These are phyloP conservation scores for Frankliniella fusca DNA, from an alignment of 2,888 invertebrate species.

Conservation along the genomic window DNA sequence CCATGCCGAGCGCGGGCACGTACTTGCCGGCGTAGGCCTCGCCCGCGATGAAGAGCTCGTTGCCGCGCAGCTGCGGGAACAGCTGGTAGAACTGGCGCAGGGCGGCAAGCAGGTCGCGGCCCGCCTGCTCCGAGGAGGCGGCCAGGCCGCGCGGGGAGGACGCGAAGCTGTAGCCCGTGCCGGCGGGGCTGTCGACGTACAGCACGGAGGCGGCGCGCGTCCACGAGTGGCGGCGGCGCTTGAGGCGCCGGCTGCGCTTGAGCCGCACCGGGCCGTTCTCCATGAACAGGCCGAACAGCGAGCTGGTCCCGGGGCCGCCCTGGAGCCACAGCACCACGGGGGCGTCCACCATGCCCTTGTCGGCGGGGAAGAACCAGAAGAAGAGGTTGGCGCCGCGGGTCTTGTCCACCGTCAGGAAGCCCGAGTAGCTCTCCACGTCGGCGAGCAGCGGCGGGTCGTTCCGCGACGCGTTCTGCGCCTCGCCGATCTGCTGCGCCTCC, in stretches of 20 bases:
- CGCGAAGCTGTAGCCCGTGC: constrained; percentile 88
- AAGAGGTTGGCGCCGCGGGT: constrained; percentile 51
- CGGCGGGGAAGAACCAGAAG: constrained; percentile 53
- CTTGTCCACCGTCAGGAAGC: constrained; percentile 60
- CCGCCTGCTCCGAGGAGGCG: constrained; percentile 72
- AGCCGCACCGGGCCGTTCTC: constrained; percentile 77
- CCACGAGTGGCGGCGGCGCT: constrained; percentile 72
- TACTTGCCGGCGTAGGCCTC: constrained; percentile 84
- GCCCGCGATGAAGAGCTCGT: constrained; percentile 80
- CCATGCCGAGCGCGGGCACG: constrained; percentile 70
- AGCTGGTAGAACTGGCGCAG: constrained; percentile 75
- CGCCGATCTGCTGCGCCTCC: background rate
- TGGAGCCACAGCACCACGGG: constrained; percentile 78
- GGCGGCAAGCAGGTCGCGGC: constrained; percentile 69
- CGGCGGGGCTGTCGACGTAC: constrained; percentile 90
- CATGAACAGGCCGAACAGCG: constrained; percentile 72
- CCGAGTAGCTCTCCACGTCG: constrained; percentile 55
- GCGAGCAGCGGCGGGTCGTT: constrained; percentile 42
- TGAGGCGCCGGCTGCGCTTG: constrained; percentile 49
- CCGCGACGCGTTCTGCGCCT: constrained; percentile 15
- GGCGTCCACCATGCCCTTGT: constrained; percentile 49
- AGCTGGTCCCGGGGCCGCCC: constrained; percentile 79
- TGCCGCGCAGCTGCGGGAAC: constrained; percentile 67
- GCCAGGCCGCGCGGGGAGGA: constrained; percentile 70
- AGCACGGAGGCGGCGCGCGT: constrained; percentile 70